Conservation (phyloP, 1,140 invertebrate genomes). For the Eriosoma lanigerum region DNA sequence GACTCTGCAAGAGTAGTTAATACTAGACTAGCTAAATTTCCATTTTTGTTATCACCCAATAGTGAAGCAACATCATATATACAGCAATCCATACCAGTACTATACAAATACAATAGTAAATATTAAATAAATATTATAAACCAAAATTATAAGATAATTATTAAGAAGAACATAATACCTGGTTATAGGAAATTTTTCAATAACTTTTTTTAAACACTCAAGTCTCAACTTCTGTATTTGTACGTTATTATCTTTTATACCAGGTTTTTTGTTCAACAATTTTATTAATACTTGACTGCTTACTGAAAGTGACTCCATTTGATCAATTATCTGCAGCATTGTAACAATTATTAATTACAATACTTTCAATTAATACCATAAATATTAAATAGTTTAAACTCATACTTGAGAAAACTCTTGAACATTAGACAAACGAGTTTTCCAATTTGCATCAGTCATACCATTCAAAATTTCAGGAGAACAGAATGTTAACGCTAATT, state of each 20-base stretch:
- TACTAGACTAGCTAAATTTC: constrained; percentile 68
- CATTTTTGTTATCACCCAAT: constrained; percentile 81
- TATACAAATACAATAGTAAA: constrained; percentile 56
- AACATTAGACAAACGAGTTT: constrained; percentile 75
- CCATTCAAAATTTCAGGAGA: constrained; percentile 66
- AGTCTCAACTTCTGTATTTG: constrained; percentile 83
- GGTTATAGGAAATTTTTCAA: constrained; percentile 74
- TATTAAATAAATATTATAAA: neutral
- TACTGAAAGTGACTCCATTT: constrained; percentile 66
- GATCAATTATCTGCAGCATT: constrained; percentile 62
- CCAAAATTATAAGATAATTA: neutral
- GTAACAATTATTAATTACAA: neutral
- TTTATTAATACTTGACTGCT: constrained; percentile 75
- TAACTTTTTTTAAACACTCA: constrained; percentile 75
- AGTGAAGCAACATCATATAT: constrained; percentile 81
- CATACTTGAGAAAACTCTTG: constrained; percentile 69
- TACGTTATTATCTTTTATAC: constrained; percentile 90
- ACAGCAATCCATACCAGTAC: constrained; percentile 73
- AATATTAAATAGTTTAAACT: neutral
- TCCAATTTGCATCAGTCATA: constrained; percentile 81
- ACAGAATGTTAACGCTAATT: constrained; percentile 68
- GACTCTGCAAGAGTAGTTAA: constrained; percentile 76
- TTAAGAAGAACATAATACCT: constrained; percentile 61
- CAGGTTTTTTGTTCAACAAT: constrained; percentile 80
- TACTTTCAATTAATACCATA: no score